Conservation (phyloP, 2,113 vertebrate genomes). For the Prietella phreatophila region DNA sequence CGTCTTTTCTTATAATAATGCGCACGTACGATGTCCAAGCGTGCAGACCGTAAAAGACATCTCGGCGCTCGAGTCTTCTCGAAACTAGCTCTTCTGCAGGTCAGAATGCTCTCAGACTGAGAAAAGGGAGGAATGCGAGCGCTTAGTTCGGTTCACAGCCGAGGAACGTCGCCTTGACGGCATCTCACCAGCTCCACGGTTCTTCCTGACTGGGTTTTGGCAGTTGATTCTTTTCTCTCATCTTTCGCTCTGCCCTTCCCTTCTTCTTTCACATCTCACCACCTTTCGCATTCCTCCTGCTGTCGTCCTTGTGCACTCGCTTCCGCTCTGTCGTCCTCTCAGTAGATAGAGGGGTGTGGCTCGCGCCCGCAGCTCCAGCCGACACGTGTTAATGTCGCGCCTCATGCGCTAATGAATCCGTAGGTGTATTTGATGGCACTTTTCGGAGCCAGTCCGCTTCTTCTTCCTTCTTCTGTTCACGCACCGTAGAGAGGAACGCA, state of each 20-base stretch:
- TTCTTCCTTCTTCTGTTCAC: background rate
- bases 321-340: background rate
- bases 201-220: background rate
- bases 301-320: background rate
- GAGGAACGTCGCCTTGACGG: conserved; percentile 16
- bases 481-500: background rate
- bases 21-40: background rate
- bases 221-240: background rate
- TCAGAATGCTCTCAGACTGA: background rate
- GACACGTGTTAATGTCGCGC: conserved; percentile 18
- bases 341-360: background rate
- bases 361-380: background rate
- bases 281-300: background rate
- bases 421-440: background rate
- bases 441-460: background rate
- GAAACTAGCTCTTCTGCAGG: background rate
- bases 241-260: too few species aligned
- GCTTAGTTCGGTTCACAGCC: background rate
- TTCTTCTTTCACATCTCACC: background rate
- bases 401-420: conserved; percentile 30
- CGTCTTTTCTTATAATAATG: background rate
- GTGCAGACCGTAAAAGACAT: background rate
- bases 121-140: background rate
- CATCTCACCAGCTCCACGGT: background rate
- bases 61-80: background rate